Conservation (phyloP, 2,888 invertebrate genomes). For the Leistus spinibarbis region DNA sequence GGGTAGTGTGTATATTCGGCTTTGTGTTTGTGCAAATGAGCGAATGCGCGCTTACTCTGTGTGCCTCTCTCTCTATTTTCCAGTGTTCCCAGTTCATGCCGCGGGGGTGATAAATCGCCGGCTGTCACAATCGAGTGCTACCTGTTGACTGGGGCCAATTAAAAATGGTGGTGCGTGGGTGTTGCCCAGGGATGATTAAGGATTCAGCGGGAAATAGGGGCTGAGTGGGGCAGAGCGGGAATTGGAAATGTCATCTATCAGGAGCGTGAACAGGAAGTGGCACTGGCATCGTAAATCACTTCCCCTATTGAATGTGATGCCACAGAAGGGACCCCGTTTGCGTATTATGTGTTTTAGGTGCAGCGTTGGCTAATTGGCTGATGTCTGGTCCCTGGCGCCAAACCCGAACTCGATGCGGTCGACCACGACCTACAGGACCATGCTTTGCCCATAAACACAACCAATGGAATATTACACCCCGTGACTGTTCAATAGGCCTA, state of each 20-base stretch:
- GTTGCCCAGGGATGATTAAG: constrained; percentile 41
- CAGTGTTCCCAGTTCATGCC: neutral
- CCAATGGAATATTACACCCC: neutral
- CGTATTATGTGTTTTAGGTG: constrained; percentile 23
- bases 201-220: constrained; percentile 40
- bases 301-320: neutral
- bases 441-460: neutral
- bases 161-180: constrained; percentile 48
- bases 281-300: constrained; percentile 55
- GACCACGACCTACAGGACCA: neutral
- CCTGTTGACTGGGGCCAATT: constrained; percentile 45
- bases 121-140: constrained; percentile 38
- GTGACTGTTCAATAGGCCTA: neutral
- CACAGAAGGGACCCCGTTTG: neutral
- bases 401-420: neutral
- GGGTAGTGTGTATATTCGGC: neutral
- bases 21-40: neutral
- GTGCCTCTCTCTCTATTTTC: neutral
- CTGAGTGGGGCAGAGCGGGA: neutral
- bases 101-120: neutral
- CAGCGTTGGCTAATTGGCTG: constrained; percentile 33
- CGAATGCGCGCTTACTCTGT: neutral
- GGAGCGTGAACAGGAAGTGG: constrained; percentile 53
- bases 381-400: constrained; percentile 36
- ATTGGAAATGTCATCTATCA: constrained; percentile 28